These are phyloP conservation scores for Aplocera efformata DNA, from an alignment of 2,888 invertebrate species.

Conservation along the genomic window DNA sequence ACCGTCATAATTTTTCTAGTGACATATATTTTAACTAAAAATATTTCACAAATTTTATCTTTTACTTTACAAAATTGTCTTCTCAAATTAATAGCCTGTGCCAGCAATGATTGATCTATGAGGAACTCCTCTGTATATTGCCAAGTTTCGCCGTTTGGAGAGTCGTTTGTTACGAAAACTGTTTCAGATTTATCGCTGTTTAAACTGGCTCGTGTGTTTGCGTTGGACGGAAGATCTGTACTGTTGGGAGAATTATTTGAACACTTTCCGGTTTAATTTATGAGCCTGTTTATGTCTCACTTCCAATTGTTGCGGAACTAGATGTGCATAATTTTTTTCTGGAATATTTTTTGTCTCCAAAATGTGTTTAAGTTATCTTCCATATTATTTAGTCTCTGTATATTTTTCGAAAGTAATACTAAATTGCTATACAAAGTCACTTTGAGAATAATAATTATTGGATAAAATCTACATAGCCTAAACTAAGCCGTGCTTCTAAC, in stretches of 20 bases:
- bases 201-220: slow-evolving; percentile 3
- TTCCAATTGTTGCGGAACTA: background rate
- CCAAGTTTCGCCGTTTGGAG: slow-evolving; percentile 15
- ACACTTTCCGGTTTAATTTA: background rate
- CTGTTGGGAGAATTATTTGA: background rate
- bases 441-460: background rate
- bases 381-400: too few relatives aligned
- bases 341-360: too few relatives aligned
- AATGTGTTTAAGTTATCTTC: too few relatives aligned
- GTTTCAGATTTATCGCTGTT: slow-evolving; percentile 2
- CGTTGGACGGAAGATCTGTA: background rate
- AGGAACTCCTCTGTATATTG: slow-evolving; percentile 17
- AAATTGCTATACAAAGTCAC: background rate
- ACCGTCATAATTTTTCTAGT: too few relatives aligned
- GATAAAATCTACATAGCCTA: background rate
- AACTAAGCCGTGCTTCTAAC: background rate
- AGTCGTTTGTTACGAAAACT: slow-evolving; percentile 3
- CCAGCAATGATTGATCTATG: slow-evolving; percentile 21
- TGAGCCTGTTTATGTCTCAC: slow-evolving; percentile 3
- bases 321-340: too few relatives aligned
- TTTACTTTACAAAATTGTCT: too few relatives aligned
- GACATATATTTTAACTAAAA: too few relatives aligned
- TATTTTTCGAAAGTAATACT: too few relatives aligned
- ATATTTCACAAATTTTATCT: too few relatives aligned
- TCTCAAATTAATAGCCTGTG: slow-evolving; percentile 14